A percentile compares a stretch with the other conserved stretches of the same genome.
phyloP scores from a whole-genome alignment of 92 coral and sea anemone genomes.

The Zoanthus sociatus region DNA sequence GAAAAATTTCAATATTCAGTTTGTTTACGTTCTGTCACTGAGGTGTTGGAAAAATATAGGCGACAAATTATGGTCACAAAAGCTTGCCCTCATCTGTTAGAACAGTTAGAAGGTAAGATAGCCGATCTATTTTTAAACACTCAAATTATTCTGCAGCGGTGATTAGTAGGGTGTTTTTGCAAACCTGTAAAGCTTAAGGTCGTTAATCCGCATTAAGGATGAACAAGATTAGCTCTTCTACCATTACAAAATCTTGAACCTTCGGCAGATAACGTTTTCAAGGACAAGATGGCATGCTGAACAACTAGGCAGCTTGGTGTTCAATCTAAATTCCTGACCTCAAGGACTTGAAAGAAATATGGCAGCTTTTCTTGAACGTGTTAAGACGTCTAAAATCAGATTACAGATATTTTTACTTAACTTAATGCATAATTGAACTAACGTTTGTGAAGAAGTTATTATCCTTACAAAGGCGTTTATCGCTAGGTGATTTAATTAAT shows the following conservation, averaged over 20 bases:
- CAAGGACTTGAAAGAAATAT: constrained; percentile 37
- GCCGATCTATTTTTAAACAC: background rate
- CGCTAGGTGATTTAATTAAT: background rate
- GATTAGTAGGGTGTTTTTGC: constrained; percentile 25
- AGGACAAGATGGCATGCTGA: constrained; percentile 11
- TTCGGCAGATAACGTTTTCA: background rate
- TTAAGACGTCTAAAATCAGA: background rate
- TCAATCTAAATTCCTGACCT: constrained; percentile 24
- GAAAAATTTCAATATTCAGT: too few relatives aligned
- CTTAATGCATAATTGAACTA: background rate
- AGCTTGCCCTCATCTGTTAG: background rate
- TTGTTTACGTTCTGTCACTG: background rate
- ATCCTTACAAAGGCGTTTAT: constrained; percentile 6
- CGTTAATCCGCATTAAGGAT: constrained; percentile 39
- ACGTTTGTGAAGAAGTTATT: background rate
- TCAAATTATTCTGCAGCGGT: constrained; percentile 20
- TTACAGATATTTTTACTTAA: background rate
- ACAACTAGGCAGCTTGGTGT: background rate
- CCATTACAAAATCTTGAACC: constrained; percentile 13
- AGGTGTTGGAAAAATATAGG: background rate
- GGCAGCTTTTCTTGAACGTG: background rate
- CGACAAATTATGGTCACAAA: background rate
- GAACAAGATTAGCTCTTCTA: constrained; percentile 3
- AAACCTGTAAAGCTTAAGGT: constrained; percentile 9
- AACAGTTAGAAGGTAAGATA: background rate